phyloP scores from a whole-genome alignment of 2,888 invertebrate genomes.

The Drosophila neotestacea region DNA sequence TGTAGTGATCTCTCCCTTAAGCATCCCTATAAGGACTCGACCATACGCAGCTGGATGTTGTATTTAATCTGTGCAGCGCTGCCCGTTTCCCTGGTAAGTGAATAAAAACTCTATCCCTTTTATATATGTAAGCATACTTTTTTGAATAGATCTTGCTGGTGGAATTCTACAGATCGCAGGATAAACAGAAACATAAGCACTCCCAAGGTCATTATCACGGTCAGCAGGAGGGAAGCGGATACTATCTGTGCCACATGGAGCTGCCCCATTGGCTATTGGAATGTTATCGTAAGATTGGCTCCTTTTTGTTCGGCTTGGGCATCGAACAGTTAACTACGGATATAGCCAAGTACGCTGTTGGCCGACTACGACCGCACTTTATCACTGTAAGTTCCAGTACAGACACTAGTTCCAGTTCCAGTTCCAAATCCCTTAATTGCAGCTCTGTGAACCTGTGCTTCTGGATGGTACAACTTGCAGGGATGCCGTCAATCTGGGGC shows the following conservation, averaged over 20 bases:
- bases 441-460: slow-evolving; percentile 93
- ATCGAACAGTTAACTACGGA: slow-evolving; percentile 95
- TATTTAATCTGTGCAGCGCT: slow-evolving; percentile 91
- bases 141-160: slow-evolving; percentile 89
- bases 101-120: accelerated
- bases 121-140: neutral
- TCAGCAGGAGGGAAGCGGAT: slow-evolving; percentile 83
- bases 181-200: slow-evolving; percentile 20
- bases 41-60: slow-evolving; percentile 91
- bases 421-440: neutral
- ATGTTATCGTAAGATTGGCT: slow-evolving; percentile 90
- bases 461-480: slow-evolving; percentile 86
- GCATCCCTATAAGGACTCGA: slow-evolving; percentile 94
- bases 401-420: neutral
- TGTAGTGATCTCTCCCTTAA: slow-evolving; percentile 96
- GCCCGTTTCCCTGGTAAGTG: slow-evolving; percentile 90
- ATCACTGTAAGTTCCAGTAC: slow-evolving; percentile 87
- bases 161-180: slow-evolving; percentile 87
- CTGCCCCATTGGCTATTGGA: slow-evolving; percentile 91
- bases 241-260: slow-evolving; percentile 86
- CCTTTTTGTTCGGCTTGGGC: slow-evolving; percentile 94
- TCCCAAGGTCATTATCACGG: slow-evolving; percentile 69
- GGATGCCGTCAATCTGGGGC: slow-evolving; percentile 87
- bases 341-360: slow-evolving; percentile 96
- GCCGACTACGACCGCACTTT: slow-evolving; percentile 97